Base-by-base conservation (phyloP, 2,797 vertebrate genomes). In the Paedocypris micromegethes region DNA sequence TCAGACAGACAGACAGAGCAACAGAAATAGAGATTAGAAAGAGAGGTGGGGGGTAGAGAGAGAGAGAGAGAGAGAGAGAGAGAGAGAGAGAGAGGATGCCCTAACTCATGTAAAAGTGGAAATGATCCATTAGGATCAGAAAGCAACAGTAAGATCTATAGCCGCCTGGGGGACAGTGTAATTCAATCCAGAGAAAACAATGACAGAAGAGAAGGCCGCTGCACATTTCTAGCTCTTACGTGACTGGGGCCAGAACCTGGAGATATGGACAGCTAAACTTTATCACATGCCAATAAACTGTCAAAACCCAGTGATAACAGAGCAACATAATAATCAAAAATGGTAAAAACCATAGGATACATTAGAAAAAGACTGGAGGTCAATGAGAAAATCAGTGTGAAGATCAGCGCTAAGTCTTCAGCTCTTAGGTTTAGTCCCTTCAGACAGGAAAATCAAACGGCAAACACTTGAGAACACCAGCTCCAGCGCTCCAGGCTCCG, bases 71-170 rank as follows among this genome's bases (percentile, higher is more conserved):
- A 43, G 60, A 42, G 48, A 42, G 40, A 47, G 45, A 48, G 64
- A 0, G 45, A 37, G 9, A 49, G 9, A 64, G 70, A 58, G 62
- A 79, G 76, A 56, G 64, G 38, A 56, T 73, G 78, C 75, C 77
- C 75, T 79, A 76, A 78, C 76, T 80, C 47, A 55, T 83, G 75
- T 80, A 78, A 82, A 73, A 78, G 72, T 64, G 53, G 69, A 70
- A 78, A 75, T 72, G 76, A 63, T 72, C 68, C 70, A 75, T 75
- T 51, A 76, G 77, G 79, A 83, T 67, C 78, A 76, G 74, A 84
- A 83, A 83, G 77, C 82, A 83, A 83, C 64, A 75, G 78, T 69
- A 73, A 77, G 82, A 81, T 77, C 78, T 80, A 79, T 80, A 81
- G 72, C 72, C 71, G 64, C 68, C 77, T 72, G 72, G 66, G 77